Evolutionary conservation across 2,888 invertebrate genomes (phyloP), one percentile per base, ranked within the genome.

Genomic region (Leptarthrus brevirostris): DNA sequence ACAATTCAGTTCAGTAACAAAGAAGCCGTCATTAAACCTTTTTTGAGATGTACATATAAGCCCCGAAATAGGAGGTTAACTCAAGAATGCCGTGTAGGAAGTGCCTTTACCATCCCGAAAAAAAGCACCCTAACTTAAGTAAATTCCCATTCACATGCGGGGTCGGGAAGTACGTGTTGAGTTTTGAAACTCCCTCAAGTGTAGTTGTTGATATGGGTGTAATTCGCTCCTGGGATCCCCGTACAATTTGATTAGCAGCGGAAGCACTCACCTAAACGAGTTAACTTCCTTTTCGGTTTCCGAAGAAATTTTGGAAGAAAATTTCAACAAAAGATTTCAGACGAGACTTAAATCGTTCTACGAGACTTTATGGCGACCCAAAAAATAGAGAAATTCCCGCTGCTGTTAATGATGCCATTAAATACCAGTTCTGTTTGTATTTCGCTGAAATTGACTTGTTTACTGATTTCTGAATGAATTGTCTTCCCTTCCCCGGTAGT

Each of bases 381-480:
- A 40, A 40, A 40, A 40, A 40, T 40, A n/a, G 40, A 40, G 40
- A 40, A 2, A 40, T 12, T 40, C 8, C 36, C 58, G 18, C 20
- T 58, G 36, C 58, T 20, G 8, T 58, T 34, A 58, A 40, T 40
- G 20, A 58, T 30, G 34, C 36, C 20, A 36, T 58, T 58, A 58
- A 36, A 30, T 16, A 30, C 34, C 58, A 58, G 36, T 58, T 58
- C 36, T 58, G 18, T 58, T 36, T 58, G 36, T 18, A 30, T 20
- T 58, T 58, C 20, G 20, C 16, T 10, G 58, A 34, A 58, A 58
- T 36, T 36, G 36, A 36, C 20, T 58, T 20, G 10, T 58, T 58
- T 58, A 36, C 40, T 36, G 58, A 58, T 58, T 58, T 34, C 36
- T 58, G 58, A 58, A 58, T 58, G 36, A 22, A 58, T 58, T 40